A percentile compares a stretch with the other conserved stretches of the same genome.
Evolutionary conservation across 2,888 invertebrate genomes (phyloP).

Genomic region (Callyntrura sp.): DNA sequence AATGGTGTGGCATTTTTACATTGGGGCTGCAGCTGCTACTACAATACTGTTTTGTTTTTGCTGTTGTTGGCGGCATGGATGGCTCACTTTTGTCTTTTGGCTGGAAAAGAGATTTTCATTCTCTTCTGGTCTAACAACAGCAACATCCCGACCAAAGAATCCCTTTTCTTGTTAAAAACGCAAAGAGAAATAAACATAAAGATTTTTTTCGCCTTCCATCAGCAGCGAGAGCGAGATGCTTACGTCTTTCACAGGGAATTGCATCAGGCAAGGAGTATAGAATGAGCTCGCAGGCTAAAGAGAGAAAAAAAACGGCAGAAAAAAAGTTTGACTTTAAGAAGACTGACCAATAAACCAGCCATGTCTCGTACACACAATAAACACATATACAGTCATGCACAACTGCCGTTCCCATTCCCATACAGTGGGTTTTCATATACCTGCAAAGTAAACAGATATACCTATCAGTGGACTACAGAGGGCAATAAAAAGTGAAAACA

Average conservation of each 20-base stretch:
- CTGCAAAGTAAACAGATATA: too few species aligned
- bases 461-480: too few species aligned
- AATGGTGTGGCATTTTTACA: not conserved
- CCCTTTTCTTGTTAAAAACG: constrained; percentile 4
- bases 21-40: constrained; percentile 13
- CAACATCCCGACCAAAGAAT: not conserved
- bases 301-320: too few species aligned
- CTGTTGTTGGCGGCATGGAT: constrained; percentile 24
- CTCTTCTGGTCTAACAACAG: not conserved
- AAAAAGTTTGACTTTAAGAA: constrained; percentile 56
- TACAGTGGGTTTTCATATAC: too few species aligned
- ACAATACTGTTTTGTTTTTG: not conserved
- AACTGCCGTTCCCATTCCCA: too few species aligned
- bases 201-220: not conserved
- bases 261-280: not conserved
- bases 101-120: not conserved
- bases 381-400: constrained; percentile 8
- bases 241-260: not conserved
- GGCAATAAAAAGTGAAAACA: constrained; percentile 50
- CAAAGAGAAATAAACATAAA: not conserved
- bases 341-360: constrained; percentile 64
- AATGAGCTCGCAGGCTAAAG: not conserved
- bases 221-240: too few species aligned
- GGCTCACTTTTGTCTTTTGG: constrained; percentile 45
- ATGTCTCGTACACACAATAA: constrained; percentile 47